These are phyloP conservation scores for Holotrichia oblita DNA, from an alignment of 1,140 invertebrate species.

Conservation along the genomic window DNA sequence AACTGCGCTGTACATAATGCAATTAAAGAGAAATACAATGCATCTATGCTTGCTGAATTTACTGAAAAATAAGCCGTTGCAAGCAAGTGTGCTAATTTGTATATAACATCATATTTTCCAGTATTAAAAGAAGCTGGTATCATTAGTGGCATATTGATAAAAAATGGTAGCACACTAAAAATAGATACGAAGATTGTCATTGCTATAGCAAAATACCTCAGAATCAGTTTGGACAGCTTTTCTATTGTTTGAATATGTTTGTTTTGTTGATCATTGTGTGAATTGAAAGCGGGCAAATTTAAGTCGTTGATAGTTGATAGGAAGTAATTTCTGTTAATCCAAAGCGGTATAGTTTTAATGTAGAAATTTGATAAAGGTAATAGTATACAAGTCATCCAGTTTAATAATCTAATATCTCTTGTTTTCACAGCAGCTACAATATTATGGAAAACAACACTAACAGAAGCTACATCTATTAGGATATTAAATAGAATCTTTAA, in stretches of 20 bases:
- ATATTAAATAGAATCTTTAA: background rate
- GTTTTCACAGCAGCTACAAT: background rate
- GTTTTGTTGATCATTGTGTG: background rate
- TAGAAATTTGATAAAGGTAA: background rate
- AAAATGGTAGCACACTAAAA: background rate
- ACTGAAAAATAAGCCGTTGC: background rate
- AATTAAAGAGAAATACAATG: background rate
- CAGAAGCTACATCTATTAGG: background rate
- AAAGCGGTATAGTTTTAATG: background rate
- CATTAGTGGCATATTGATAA: background rate
- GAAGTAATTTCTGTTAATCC: background rate
- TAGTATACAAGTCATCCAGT: background rate
- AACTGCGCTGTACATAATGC: background rate
- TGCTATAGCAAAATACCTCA: background rate
- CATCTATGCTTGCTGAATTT: background rate
- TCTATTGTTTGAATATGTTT: background rate
- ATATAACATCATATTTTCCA: background rate
- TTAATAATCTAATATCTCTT: background rate
- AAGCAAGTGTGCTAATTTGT: background rate
- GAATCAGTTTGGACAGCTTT: background rate
- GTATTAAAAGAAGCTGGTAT: background rate
- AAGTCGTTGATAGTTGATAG: conserved; percentile 4
- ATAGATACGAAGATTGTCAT: background rate
- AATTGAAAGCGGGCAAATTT: background rate
- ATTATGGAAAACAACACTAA: background rate